Percentiles rank a stretch among this genome's conserved stretches.
Conservation (phyloP, 2,113 vertebrate genomes). For the Nothoprocta perdicaria region DNA sequence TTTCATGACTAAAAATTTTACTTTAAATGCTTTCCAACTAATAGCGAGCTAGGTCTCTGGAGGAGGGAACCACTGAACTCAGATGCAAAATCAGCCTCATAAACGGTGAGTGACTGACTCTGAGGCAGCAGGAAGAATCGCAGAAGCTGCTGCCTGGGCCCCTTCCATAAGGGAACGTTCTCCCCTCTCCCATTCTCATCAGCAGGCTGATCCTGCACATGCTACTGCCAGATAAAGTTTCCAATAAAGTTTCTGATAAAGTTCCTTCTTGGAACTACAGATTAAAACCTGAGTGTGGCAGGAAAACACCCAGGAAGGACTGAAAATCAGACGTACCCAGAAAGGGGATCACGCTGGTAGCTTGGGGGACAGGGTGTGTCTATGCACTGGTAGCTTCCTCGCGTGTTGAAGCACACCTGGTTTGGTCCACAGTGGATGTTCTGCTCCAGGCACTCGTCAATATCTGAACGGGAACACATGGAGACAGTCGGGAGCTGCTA, state of each 20-base stretch:
- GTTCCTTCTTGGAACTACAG: not conserved
- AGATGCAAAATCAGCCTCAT: not conserved
- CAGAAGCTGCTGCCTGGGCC: accelerated
- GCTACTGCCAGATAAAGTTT: not conserved
- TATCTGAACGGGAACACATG: slow-evolving; percentile 75
- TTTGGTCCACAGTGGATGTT: slow-evolving; percentile 89
- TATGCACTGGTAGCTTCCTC: slow-evolving; percentile 94
- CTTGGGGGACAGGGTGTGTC: slow-evolving; percentile 93
- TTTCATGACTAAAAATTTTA: not conserved
- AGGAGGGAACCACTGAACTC: not conserved
- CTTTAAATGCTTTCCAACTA: not conserved
- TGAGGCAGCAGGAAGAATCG: not conserved
- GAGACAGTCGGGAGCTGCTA: not conserved
- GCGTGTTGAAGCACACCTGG: slow-evolving; percentile 96
- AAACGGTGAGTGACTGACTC: not conserved
- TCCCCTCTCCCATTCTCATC: not conserved
- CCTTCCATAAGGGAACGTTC: not conserved
- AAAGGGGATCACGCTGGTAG: slow-evolving; percentile 87
- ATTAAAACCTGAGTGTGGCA: not conserved
- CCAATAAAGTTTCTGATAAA: too few species aligned
- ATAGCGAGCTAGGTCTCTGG: not conserved
- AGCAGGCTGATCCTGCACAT: not conserved
- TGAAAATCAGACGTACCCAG: slow-evolving; percentile 82
- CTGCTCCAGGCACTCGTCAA: slow-evolving; percentile 93
- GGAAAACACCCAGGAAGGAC: not conserved